Base-by-base conservation (phyloP, 2,888 invertebrate genomes). In the Boloria euphrosyne region DNA sequence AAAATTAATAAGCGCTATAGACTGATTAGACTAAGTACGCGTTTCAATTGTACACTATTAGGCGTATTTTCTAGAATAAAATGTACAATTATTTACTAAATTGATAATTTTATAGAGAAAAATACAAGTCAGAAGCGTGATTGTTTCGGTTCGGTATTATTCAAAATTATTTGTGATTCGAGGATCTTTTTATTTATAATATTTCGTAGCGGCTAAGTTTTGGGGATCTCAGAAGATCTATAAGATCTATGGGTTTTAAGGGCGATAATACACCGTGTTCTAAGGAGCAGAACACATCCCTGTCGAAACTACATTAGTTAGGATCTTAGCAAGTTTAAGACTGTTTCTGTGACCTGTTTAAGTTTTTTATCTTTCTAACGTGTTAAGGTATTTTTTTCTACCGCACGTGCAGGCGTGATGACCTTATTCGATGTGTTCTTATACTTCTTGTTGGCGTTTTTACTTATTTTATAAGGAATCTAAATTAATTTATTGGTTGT, bases 331-430 rank as follows among this genome's bases (percentile, higher is more conserved):
- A 90, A 89, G 90, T 78, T 85, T 92, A 93, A 93, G 93, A 93
- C 93, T 93, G 92, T 93, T 87, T 90, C 90, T 90, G 93, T 93
- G 93, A 93, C 93, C 93, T 93, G 93, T 92, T 92, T 90, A 86
- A 83, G 87, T 89, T 90, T 89, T 74, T 87, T 89, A 88, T 88
- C 87, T 88, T 85, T 88, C 87, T 87, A 86, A 85, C 83, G 81
- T 83, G 88, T 89, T 89, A 86, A 84, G 86, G 80, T 79, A 75
- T 77, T 76, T 82, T 80, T 77, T 80, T 74, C 71, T 72, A 68
- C 70, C 73, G 79, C 82, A 79, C 82, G 78, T 77, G 74, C 75
- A 75, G 80, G 72, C 75, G 74, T 69, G 67, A 49, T 54, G 70
- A 85, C 89, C 86, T 86, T 88, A 86, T 86, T 76, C 87, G 82